Evolutionary conservation across 2,888 invertebrate species (phyloP), one percentile per base, ranked within the genome.

Genomic region (Platycheirus rosarum): DNA sequence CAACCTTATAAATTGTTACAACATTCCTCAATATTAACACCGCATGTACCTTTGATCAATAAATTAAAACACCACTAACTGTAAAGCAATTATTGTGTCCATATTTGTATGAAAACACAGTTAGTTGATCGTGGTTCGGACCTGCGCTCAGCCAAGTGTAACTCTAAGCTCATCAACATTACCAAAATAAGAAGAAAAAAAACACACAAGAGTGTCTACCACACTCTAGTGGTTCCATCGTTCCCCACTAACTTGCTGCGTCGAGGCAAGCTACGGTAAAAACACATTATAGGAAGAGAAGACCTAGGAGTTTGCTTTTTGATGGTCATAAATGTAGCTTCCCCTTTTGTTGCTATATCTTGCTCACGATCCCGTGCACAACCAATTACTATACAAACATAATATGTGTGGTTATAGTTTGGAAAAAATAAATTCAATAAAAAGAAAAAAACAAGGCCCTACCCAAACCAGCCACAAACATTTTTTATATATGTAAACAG

Each of bases 341-440:
- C 40, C 23, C 57, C 32, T 9, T 18, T 8, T 18, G 1, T 1
- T 2, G 2, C 5, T 46, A 6, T 57, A 48, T 16, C 20, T 37
- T 44, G 35, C 53, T 65, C 80, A 66, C 80, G 70, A 70, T 70
- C 70, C 80, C 69, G 53, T 70, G 65, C 62, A 37, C 80, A 69
- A 48, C 48, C 75, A 80, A 80, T 80, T 80, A 80, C 65, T 37
- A 35, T 35, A 70, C 60, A 75, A 75, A 75, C 80, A 75, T 75
- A 71, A 75, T n/a, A n/a, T 80, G 60, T 80, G 70, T 62, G 75
- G 75, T 71, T 48, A n/a, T n/a, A 48, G 63, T 29, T 18, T 23
- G 16, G 44, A 51, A 62, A 74, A 55, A 44, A 35, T 23, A 53
- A 53, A 53, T 53, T 35, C 32, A 53, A 20, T 32, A 51, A 26